A percentile compares a stretch with the other conserved stretches of the same genome.
phyloP scores from a whole-genome alignment of 2,797 vertebrate genomes.

The Euphonia xanthogaster region DNA sequence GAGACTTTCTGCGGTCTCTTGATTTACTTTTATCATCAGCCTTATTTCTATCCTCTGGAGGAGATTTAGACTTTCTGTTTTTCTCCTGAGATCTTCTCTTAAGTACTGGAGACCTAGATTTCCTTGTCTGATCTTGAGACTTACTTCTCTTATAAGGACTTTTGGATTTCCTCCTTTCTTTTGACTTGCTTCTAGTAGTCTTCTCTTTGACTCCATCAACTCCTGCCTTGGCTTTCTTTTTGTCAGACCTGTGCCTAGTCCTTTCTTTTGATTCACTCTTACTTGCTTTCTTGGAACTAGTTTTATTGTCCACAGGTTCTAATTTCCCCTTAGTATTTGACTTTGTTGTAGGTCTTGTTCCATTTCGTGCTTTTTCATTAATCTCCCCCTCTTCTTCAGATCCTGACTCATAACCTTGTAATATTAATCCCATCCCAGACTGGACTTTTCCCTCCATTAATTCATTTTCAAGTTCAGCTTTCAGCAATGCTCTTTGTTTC shows the following conservation, averaged over 20 bases:
- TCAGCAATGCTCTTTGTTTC: conserved; percentile 96
- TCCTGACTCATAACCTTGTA: conserved; percentile 97
- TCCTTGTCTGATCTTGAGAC: conserved; percentile 85
- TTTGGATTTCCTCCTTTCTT: conserved; percentile 86
- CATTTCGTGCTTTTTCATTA: conserved; percentile 87
- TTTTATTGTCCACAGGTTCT: conserved; percentile 87
- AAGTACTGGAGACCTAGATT: conserved; percentile 85
- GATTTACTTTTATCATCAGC: conserved; percentile 76
- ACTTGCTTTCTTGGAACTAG: conserved; percentile 84
- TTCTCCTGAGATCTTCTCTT: conserved; percentile 81
- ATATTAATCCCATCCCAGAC: conserved; percentile 96
- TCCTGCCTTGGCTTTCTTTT: conserved; percentile 83
- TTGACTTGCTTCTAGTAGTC: conserved; percentile 86
- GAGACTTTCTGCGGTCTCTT: conserved; percentile 83
- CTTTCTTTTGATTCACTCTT: conserved; percentile 89
- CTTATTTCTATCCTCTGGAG: conserved; percentile 79
- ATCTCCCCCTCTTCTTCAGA: conserved; percentile 95
- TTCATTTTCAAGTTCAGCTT: conserved; percentile 98
- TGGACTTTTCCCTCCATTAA: conserved; percentile 90
- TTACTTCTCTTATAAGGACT: conserved; percentile 83
- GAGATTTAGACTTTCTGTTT: conserved; percentile 77
- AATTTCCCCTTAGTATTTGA: conserved; percentile 82
- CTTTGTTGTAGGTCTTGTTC: conserved; percentile 83
- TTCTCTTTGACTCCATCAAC: conserved; percentile 80
- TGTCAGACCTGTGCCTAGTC: conserved; percentile 86